A percentile compares a stretch with the other conserved stretches of the same genome.
These are phyloP conservation scores for Podabrus alpinus DNA, from an alignment of 2,888 invertebrate species.

Conservation along the genomic window DNA sequence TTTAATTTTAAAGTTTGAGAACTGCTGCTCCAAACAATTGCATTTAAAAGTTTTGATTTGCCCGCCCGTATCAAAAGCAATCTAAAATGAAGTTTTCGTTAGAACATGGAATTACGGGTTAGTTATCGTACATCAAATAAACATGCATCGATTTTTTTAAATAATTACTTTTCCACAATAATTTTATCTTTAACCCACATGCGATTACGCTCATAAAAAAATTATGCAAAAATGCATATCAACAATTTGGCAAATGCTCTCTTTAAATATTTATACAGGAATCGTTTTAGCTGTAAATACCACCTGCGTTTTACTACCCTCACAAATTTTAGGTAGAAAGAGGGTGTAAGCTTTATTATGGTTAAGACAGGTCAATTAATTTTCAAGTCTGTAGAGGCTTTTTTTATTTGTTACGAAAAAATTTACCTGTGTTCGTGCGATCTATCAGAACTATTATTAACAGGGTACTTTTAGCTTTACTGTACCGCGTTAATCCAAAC, in stretches of 20 bases:
- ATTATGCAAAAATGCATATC: background rate
- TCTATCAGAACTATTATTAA: background rate
- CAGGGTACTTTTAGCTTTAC: background rate
- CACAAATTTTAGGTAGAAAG: background rate
- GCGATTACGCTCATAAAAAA: background rate
- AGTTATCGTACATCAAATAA: background rate
- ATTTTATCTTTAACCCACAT: background rate
- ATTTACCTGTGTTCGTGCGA: background rate
- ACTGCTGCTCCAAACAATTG: background rate
- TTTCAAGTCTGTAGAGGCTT: background rate
- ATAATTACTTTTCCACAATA: background rate
- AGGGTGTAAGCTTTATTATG: background rate
- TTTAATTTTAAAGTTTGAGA: background rate
- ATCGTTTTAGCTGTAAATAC: background rate
- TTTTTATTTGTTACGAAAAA: background rate
- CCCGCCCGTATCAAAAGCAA: background rate
- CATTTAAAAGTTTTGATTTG: background rate
- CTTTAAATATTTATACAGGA: background rate
- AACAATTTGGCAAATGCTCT: background rate
- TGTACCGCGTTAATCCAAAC: background rate
- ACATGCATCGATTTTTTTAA: background rate
- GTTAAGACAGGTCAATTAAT: background rate
- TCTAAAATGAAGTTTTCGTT: background rate
- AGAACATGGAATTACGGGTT: background rate
- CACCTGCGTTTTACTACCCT: background rate